Percentiles rank a stretch among this genome's conserved stretches.
Conservation (phyloP, 2,797 vertebrate species). For the Sebastes paucispinis region DNA sequence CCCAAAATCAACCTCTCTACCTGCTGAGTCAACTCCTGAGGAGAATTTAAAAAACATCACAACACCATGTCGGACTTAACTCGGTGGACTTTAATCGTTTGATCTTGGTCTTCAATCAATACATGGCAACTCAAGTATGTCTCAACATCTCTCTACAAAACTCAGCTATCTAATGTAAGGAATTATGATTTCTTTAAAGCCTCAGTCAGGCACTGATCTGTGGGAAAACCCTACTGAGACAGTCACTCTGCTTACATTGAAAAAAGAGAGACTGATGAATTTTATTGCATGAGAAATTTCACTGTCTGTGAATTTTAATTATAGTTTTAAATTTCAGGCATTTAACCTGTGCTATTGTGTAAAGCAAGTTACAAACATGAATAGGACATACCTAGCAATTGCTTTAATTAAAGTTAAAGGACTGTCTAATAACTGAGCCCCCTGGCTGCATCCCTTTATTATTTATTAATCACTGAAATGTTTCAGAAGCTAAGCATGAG, state of each 20-base stretch:
- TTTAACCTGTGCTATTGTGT: not conserved
- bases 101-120: constrained; percentile 24
- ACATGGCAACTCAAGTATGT: not conserved
- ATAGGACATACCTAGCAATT: not conserved
- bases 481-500: not conserved
- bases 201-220: not conserved
- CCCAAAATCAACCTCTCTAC: constrained; percentile 19
- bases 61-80: not conserved
- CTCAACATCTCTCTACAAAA: not conserved
- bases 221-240: not conserved
- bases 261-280: not conserved
- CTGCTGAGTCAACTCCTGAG: constrained; percentile 42
- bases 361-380: not conserved
- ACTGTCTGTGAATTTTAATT: not conserved
- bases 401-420: not conserved
- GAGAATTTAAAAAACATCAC: constrained; percentile 5
- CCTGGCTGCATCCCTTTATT: not conserved
- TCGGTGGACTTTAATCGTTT: not conserved
- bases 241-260: not conserved
- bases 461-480: constrained; percentile 4
- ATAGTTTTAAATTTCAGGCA: not conserved
- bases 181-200: constrained; percentile 13
- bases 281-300: not conserved
- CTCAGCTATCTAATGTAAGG: not conserved
- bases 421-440: not conserved